These are phyloP conservation scores for Lamproptera curius DNA, from an alignment of 2,888 invertebrate species.

Conservation along the genomic window DNA sequence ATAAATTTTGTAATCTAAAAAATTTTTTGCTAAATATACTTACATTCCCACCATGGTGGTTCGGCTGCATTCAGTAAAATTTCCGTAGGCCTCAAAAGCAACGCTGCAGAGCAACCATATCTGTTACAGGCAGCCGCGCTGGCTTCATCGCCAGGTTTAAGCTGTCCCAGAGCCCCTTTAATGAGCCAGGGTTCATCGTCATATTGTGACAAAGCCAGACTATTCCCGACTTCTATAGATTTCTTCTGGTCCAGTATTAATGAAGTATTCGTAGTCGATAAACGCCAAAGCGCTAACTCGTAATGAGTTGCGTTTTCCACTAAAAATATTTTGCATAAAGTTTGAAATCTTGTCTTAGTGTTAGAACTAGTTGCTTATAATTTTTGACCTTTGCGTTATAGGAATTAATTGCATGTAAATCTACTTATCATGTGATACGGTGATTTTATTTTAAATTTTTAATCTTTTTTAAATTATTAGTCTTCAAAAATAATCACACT, in stretches of 20 bases:
- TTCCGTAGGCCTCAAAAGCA: slow-evolving; percentile 59
- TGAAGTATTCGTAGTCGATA: slow-evolving; percentile 63
- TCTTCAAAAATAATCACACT: no score
- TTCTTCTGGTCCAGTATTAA: slow-evolving; percentile 57
- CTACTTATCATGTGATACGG: no score
- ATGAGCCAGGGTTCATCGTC: slow-evolving; percentile 46
- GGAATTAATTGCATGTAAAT: no score
- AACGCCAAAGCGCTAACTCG: slow-evolving; percentile 67
- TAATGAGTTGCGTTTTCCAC: slow-evolving; percentile 72
- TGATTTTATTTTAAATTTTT: no score
- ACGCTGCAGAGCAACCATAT: slow-evolving; percentile 62
- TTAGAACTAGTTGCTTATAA: no score
- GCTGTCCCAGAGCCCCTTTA: slow-evolving; percentile 49
- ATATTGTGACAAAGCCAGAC: slow-evolving; percentile 53
- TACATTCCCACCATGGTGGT: slow-evolving; percentile 67
- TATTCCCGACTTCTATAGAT: slow-evolving; percentile 59
- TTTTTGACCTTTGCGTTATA: no score
- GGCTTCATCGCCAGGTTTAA: slow-evolving; percentile 59
- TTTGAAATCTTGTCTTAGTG: no score
- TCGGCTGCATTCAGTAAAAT: slow-evolving; percentile 52
- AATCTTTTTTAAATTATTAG: no score
- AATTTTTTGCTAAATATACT: no score
- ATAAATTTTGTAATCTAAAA: no score
- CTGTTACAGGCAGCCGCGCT: slow-evolving; percentile 67
- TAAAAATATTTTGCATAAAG: slow-evolving; percentile 27